Conservation (phyloP, 2,113 vertebrate species). For the Egretta garzetta region DNA sequence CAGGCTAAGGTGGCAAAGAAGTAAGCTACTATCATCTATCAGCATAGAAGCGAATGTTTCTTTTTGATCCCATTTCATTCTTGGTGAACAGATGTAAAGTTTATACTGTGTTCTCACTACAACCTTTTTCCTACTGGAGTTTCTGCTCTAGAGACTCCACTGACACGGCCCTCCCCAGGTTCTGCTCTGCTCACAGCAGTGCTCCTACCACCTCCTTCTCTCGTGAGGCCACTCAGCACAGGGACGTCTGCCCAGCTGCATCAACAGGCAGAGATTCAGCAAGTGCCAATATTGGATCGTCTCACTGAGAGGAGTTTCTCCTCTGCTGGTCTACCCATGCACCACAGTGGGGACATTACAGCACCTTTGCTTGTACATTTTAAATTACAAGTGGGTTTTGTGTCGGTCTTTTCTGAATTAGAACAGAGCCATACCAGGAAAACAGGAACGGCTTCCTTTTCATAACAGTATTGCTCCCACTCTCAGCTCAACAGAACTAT, state of each 20-base stretch:
- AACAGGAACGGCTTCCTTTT: background rate
- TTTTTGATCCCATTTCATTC: background rate
- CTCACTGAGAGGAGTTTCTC: background rate
- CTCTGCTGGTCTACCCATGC: background rate
- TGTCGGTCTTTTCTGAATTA: background rate
- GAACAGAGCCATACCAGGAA: background rate
- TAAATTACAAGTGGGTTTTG: background rate
- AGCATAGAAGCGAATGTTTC: background rate
- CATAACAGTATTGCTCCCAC: background rate
- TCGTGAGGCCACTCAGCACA: fast-evolving
- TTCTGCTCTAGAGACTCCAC: background rate
- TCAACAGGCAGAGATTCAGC: background rate
- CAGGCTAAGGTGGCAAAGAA: background rate
- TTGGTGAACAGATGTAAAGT: background rate
- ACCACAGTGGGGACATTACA: background rate
- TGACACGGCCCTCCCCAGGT: fast-evolving
- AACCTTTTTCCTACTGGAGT: too few relatives aligned
- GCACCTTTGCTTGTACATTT: background rate
- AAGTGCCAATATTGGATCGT: fast-evolving
- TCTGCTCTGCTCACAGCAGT: too few relatives aligned
- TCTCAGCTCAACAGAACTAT: background rate
- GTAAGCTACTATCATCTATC: background rate
- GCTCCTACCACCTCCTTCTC: too few relatives aligned
- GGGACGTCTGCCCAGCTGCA: fast-evolving
- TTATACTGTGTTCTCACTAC: background rate